A percentile compares a stretch with the other conserved stretches of the same genome.
Conservation (phyloP, 2,113 vertebrate genomes). For the Chaenocephalus aceratus region DNA sequence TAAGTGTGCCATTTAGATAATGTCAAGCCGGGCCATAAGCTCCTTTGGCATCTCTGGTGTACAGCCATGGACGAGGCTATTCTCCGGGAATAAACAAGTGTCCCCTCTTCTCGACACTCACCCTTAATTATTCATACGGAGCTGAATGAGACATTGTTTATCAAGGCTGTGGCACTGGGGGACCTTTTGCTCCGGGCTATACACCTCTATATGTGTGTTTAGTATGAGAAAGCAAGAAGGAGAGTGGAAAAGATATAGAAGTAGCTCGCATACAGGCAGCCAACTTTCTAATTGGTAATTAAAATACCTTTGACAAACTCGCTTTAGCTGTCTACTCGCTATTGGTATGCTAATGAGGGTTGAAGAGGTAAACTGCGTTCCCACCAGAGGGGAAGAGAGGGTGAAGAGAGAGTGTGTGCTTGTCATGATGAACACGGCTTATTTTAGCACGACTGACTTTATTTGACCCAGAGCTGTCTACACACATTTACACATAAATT, state of each 20-base stretch:
- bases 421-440: neutral
- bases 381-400: conserved; percentile 46
- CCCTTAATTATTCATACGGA: conserved; percentile 81
- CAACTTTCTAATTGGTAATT: conserved; percentile 81
- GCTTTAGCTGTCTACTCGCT: conserved; percentile 67
- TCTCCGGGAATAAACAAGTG: conserved; percentile 75
- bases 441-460: neutral
- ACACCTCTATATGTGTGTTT: conserved; percentile 52
- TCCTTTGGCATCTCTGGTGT: conserved; percentile 63
- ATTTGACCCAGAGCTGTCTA: conserved; percentile 27
- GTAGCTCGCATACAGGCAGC: conserved; percentile 57
- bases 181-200: conserved; percentile 53
- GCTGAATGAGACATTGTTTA: conserved; percentile 82
- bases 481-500: neutral
- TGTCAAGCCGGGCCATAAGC: conserved; percentile 70
- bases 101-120: conserved; percentile 61
- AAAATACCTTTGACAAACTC: conserved; percentile 79
- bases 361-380: conserved; percentile 74
- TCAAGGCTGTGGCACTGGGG: conserved; percentile 64
- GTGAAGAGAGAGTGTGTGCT: conserved; percentile 18
- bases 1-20: conserved; percentile 80
- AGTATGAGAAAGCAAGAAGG: neutral
- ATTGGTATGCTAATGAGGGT: conserved; percentile 79
- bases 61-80: conserved; percentile 60
- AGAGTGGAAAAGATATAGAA: conserved; percentile 37